Evolutionary conservation across 2,113 vertebrate genomes (phyloP).

Genomic region (Lates calcarifer): DNA sequence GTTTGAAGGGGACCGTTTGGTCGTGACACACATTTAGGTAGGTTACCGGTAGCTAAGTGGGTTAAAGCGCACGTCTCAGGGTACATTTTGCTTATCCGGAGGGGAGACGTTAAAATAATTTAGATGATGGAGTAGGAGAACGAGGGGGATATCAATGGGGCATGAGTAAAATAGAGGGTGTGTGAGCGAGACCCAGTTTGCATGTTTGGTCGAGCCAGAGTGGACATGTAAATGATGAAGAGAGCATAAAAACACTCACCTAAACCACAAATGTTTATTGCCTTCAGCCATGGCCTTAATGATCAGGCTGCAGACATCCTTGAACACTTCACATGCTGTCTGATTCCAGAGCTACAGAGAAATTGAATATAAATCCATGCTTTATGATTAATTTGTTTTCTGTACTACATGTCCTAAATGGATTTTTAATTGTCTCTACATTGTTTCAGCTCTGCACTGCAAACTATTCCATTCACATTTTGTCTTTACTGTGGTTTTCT

Average conservation of each 20-base stretch:
- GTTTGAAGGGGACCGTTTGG: slow-evolving; percentile 61
- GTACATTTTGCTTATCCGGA: slow-evolving; percentile 36
- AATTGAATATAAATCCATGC: neutral
- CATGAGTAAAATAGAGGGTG: slow-evolving; percentile 1
- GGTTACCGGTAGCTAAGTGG: slow-evolving; percentile 72
- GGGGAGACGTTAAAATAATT: slow-evolving; percentile 52
- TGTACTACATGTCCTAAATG: neutral
- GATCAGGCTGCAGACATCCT: slow-evolving; percentile 6
- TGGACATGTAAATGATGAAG: slow-evolving; percentile 3
- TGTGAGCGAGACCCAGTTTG: slow-evolving; percentile 12
- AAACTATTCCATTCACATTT: neutral
- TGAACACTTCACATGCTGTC: slow-evolving; percentile 3
- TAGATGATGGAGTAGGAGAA: slow-evolving; percentile 9
- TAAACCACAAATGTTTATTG: neutral
- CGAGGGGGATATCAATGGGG: neutral
- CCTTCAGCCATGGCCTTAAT: slow-evolving; percentile 36
- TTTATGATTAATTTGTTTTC: slow-evolving; percentile 21
- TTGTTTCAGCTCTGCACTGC: neutral
- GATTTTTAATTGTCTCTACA: neutral
- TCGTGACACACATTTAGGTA: slow-evolving; percentile 80
- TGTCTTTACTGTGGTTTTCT: neutral
- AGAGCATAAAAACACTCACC: neutral
- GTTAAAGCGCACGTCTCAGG: slow-evolving; percentile 59
- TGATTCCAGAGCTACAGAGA: neutral
- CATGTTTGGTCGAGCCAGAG: neutral